These are phyloP conservation scores for Cosmopolites sordidus DNA, from an alignment of 2,888 invertebrate species.

Conservation along the genomic window DNA sequence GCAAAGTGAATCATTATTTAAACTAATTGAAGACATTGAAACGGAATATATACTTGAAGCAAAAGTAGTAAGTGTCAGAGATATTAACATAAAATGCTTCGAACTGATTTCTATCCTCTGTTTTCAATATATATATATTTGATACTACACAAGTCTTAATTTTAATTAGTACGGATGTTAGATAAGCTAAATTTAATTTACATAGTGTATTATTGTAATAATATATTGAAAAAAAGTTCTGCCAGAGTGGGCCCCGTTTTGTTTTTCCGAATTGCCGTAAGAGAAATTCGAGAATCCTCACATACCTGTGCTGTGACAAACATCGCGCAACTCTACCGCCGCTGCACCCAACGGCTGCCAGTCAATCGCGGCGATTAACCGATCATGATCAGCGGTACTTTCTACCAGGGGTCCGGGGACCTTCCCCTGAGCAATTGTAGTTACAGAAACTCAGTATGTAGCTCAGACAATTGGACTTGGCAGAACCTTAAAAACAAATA, in stretches of 20 bases:
- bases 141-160: too few relatives aligned
- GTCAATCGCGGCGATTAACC: conserved; percentile 43
- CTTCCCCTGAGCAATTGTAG: conserved; percentile 49
- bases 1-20: background rate
- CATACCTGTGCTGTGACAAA: conserved; percentile 45
- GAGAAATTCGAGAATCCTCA: conserved; percentile 31
- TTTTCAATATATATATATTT: too few relatives aligned
- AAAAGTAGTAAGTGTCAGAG: conserved; percentile 13
- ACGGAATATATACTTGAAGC: conserved; percentile 18
- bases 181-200: too few relatives aligned
- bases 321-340: conserved; percentile 39
- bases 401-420: conserved; percentile 54
- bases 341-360: conserved; percentile 36
- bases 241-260: conserved; percentile 45
- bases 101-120: too few relatives aligned
- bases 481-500: conserved; percentile 34
- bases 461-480: conserved; percentile 48
- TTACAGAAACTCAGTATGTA: conserved; percentile 47
- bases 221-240: conserved; percentile 40
- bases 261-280: conserved; percentile 32
- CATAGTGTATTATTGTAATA: too few relatives aligned
- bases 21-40: conserved; percentile 3
- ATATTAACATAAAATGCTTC: too few relatives aligned
- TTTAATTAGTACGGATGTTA: too few relatives aligned
- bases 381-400: conserved; percentile 48